A percentile compares a stretch with the other conserved stretches of the same genome.
These are phyloP conservation scores for Nansenia antarctica DNA, from an alignment of 2,113 vertebrate species.

Conservation along the genomic window DNA sequence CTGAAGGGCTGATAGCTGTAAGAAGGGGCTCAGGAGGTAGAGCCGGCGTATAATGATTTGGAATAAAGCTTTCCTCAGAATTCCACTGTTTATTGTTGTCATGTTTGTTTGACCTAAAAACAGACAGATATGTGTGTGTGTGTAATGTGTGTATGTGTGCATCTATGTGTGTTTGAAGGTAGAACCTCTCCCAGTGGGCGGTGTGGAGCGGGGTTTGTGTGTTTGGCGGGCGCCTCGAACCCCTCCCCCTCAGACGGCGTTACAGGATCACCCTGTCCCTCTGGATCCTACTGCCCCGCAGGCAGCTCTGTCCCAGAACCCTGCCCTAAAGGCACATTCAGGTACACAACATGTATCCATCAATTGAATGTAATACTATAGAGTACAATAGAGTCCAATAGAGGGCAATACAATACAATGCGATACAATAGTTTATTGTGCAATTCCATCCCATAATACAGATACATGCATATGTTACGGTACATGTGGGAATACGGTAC, in stretches of 20 bases:
- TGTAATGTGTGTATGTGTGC: constrained; percentile 14
- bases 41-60: too few species aligned
- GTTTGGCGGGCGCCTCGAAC: constrained; percentile 79
- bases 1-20: neutral
- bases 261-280: constrained; percentile 65
- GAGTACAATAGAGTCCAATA: too few species aligned
- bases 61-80: too few species aligned
- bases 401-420: too few species aligned
- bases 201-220: constrained; percentile 86
- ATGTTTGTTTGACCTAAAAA: neutral
- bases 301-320: constrained; percentile 64
- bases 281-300: constrained; percentile 62
- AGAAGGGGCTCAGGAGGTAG: too few species aligned
- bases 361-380: too few species aligned
- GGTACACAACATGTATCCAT: constrained; percentile 50
- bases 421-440: too few species aligned
- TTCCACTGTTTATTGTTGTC: too few species aligned
- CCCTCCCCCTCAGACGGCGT: constrained; percentile 77
- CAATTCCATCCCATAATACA: too few species aligned
- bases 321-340: constrained; percentile 78
- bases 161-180: constrained; percentile 51
- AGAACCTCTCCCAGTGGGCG: constrained; percentile 75
- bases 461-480: too few species aligned
- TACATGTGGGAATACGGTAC: too few species aligned
- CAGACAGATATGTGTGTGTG: too few species aligned